Base-by-base conservation (phyloP, 2,888 invertebrate genomes). In the Tipula vernalis region DNA sequence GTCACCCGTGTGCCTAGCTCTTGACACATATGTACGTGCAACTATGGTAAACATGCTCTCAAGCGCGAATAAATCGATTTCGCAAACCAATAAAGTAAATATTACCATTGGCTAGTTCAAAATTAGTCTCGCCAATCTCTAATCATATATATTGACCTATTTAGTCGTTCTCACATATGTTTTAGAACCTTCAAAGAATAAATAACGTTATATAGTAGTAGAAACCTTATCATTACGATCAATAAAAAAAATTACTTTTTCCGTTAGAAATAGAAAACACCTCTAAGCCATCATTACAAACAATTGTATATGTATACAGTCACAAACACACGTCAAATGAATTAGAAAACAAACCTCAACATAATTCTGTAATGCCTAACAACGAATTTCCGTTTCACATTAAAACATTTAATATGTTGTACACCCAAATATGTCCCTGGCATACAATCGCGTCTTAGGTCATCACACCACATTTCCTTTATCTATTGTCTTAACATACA, bases 401-500 rank as follows among this genome's bases (percentile, higher is more conserved):
- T 71, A 71, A 71, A 71, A 71, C 18, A 71, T 71, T 71, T n/a
- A 71, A 10, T 8, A 71, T 12, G 28, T 28, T 71, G 12, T 71
- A 71, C 71, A 71, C 71, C 71, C 84, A 84, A 84, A 39, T 84
- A 84, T 39, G 84, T 84, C 84, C 84, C 84, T 84, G 84, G 84
- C 84, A 84, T 84, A 84, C n/a, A 84, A 71, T 18, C 71, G 71
- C 71, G 71, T 71, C 71, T 71, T 71, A 71, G 71, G 71, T 41
- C 84, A 39, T 84, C 41, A 84, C 84, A 84, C 36, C 36, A 84
- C 84, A 39, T 84, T 39, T 84, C 41, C 84, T 84, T 84, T 84
- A 71, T 71, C 71, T 71, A 71, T 71, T 71, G 71, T 84, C 84
- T 84, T 84, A 36, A 8, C 12, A 36, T 13, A 83, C 83, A 83